These are phyloP conservation scores for Mus pahari DNA, from an alignment of 2,113 vertebrate genomes.

Conservation along the genomic window DNA sequence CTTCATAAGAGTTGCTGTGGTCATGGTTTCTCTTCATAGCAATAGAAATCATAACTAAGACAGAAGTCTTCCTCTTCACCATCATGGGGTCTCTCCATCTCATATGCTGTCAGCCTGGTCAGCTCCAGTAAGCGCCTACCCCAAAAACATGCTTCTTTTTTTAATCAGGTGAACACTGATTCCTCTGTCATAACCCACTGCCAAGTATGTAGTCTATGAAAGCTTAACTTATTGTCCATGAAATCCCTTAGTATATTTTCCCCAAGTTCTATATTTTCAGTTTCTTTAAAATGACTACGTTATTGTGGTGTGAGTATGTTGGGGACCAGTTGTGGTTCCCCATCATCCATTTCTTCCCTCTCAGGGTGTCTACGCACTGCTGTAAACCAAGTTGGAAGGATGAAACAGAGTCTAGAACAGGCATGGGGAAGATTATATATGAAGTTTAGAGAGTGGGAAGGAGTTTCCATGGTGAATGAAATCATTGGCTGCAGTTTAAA, in stretches of 20 bases:
- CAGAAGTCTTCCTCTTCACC: neutral
- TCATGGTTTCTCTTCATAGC: neutral
- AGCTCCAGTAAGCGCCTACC: neutral
- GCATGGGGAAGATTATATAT: too few relatives aligned
- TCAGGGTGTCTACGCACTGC: too few relatives aligned
- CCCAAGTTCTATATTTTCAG: neutral
- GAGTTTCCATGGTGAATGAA: too few relatives aligned
- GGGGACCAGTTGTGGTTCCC: too few relatives aligned
- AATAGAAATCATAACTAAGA: neutral
- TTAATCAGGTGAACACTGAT: neutral
- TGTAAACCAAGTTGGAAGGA: too few relatives aligned
- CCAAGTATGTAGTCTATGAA: neutral
- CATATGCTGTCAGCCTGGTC: neutral
- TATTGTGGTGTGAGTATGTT: too few relatives aligned
- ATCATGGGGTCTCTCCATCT: neutral
- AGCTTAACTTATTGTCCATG: neutral
- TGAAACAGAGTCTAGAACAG: too few relatives aligned
- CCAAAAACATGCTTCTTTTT: neutral
- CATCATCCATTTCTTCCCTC: too few relatives aligned
- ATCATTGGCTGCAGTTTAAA: too few relatives aligned
- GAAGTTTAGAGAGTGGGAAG: too few relatives aligned
- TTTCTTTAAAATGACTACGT: neutral
- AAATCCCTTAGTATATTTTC: constrained; percentile 25
- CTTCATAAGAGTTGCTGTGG: neutral
- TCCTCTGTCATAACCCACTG: neutral